Percentiles rank a stretch among this genome's conserved stretches.
Conservation (phyloP, 2,888 invertebrate species). For the Periphyllus acericola region DNA sequence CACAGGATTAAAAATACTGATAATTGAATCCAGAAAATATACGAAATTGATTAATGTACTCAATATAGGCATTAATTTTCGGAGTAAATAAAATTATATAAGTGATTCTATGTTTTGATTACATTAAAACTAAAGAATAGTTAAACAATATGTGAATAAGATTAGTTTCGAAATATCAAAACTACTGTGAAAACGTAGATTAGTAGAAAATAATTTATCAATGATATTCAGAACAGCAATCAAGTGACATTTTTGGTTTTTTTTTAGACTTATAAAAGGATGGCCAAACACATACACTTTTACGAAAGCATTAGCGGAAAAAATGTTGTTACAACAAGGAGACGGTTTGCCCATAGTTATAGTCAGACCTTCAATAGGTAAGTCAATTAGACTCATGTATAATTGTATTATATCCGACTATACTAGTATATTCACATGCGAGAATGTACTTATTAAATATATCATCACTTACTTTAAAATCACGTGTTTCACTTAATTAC, state of each 20-base stretch:
- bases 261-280: conserved; percentile 74
- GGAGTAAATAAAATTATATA: too few species aligned
- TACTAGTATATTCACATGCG: neutral
- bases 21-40: too few species aligned
- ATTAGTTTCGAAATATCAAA: neutral
- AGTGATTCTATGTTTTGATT: too few species aligned
- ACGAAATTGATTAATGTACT: too few species aligned
- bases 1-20: neutral
- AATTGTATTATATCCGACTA: neutral
- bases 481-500: neutral
- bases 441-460: neutral
- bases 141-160: neutral
- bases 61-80: too few species aligned
- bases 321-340: conserved; percentile 81
- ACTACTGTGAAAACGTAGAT: too few species aligned
- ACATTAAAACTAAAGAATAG: too few species aligned
- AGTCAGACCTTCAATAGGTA: conserved; percentile 94
- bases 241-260: neutral
- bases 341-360: conserved; percentile 84
- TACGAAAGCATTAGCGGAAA: conserved; percentile 94
- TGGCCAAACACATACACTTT: conserved; percentile 96
- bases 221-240: neutral
- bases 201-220: too few species aligned
- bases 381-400: conserved; percentile 67
- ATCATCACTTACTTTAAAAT: neutral